Percentiles rank a stretch among this genome's conserved stretches.
Evolutionary conservation across 2,113 vertebrate genomes (phyloP).

Genomic region (Sceloporus undulatus): DNA sequence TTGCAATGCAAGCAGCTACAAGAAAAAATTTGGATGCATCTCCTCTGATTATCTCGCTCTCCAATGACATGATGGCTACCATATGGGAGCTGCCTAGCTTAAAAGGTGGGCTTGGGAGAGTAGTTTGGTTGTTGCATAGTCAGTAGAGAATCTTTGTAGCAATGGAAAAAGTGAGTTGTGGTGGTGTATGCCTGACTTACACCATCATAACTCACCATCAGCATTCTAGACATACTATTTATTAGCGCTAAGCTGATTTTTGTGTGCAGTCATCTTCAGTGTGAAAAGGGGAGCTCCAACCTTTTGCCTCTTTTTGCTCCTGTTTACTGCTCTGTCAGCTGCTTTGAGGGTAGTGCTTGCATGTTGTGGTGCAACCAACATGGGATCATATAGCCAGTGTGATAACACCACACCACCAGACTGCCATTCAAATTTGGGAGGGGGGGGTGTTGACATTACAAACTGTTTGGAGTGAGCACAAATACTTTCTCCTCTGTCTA

Average conservation of each 20-base stretch:
- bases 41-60: no score
- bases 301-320: background rate
- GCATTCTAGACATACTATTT: background rate
- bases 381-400: background rate
- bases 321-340: no score
- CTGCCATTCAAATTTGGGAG: background rate
- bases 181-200: no score
- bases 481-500: background rate
- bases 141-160: no score
- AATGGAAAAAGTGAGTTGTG: no score
- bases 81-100: no score
- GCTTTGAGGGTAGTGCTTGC: background rate
- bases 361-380: background rate
- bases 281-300: background rate
- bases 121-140: no score
- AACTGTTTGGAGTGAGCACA: background rate
- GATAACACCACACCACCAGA: background rate
- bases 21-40: no score
- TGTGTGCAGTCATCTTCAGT: background rate
- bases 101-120: background rate
- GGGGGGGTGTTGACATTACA: background rate
- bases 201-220: no score
- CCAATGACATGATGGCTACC: no score
- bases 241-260: background rate
- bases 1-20: no score